Percentiles rank a stretch among this genome's conserved stretches.
These are phyloP conservation scores for Melangyna quadrimaculata DNA, from an alignment of 2,888 invertebrate genomes.

Conservation along the genomic window DNA sequence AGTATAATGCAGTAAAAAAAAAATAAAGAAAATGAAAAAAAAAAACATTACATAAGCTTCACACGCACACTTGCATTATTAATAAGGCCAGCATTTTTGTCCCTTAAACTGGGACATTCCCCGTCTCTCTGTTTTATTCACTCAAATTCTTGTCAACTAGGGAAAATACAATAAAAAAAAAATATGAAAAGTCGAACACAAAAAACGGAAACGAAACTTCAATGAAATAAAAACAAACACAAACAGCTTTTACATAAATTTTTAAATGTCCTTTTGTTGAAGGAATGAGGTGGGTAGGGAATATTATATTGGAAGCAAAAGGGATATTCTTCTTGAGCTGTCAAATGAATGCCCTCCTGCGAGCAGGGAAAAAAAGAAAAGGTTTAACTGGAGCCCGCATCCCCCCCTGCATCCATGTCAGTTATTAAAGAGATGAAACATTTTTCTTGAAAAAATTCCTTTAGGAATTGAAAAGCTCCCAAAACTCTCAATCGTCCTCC, in stretches of 20 bases:
- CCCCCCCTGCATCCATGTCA: conserved; percentile 6
- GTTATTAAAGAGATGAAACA: conserved; percentile 25
- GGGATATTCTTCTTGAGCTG: conserved; percentile 18
- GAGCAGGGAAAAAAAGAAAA: conserved; percentile 17
- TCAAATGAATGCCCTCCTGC: not conserved
- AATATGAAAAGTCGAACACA: conserved; percentile 13
- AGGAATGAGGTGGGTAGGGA: not conserved
- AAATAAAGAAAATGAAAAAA: not conserved
- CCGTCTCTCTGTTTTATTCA: conserved; percentile 28
- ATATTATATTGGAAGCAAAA: conserved; percentile 36
- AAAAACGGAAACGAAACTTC: conserved; percentile 49
- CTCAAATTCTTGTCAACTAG: conserved; percentile 55
- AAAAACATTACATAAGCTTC: conserved; percentile 61
- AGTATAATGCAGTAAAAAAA: conserved; percentile 34
- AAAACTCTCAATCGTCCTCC: not conserved
- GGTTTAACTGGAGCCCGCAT: conserved; percentile 32
- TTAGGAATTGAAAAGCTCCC: conserved; percentile 36
- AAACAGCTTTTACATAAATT: conserved; percentile 70
- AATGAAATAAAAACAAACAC: conserved; percentile 64
- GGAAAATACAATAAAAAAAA: conserved; percentile 51
- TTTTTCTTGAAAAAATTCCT: conserved; percentile 44
- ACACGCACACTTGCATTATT: conserved; percentile 70
- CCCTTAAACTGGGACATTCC: conserved; percentile 63
- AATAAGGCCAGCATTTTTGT: conserved; percentile 62
- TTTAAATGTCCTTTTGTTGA: conserved; percentile 66